Conservation (phyloP, 2,113 vertebrate species). For the Canis aureus region DNA sequence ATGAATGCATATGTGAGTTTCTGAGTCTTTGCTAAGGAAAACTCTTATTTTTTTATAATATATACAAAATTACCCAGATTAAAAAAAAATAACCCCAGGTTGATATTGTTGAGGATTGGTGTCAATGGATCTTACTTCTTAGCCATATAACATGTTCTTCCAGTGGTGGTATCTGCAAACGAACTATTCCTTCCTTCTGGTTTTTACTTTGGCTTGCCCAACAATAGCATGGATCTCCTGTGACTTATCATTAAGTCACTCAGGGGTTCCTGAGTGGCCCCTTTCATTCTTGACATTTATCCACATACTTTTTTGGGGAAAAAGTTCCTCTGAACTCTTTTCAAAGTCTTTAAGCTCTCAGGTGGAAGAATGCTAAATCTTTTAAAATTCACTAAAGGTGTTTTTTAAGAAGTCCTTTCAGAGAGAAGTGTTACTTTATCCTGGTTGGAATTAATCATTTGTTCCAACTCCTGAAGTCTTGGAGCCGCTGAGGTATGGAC, state of each 20-base stretch:
- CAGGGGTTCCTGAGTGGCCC: not conserved
- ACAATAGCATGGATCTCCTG: not conserved
- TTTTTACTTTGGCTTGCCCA: conserved; percentile 41
- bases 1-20: conserved; percentile 25
- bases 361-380: conserved; percentile 65
- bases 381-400: conserved; percentile 48
- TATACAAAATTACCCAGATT: conserved; percentile 45
- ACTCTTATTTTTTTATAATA: conserved; percentile 51
- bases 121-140: conserved; percentile 51
- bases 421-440: conserved; percentile 57
- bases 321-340: not conserved
- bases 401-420: conserved; percentile 67
- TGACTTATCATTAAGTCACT: conserved; percentile 22
- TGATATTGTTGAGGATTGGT: conserved; percentile 44
- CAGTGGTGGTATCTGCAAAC: conserved; percentile 11
- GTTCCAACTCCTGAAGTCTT: conserved; percentile 4
- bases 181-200: not conserved
- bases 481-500: not conserved
- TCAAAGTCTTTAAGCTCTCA: conserved; percentile 31
- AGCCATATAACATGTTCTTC: not conserved
- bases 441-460: conserved; percentile 40
- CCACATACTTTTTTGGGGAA: not conserved
- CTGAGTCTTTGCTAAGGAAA: conserved; percentile 60
- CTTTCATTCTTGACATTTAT: conserved; percentile 57
- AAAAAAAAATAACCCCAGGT: conserved; percentile 67